phyloP scores from a whole-genome alignment of 1,140 invertebrate species.

The Tribolium castaneum region DNA sequence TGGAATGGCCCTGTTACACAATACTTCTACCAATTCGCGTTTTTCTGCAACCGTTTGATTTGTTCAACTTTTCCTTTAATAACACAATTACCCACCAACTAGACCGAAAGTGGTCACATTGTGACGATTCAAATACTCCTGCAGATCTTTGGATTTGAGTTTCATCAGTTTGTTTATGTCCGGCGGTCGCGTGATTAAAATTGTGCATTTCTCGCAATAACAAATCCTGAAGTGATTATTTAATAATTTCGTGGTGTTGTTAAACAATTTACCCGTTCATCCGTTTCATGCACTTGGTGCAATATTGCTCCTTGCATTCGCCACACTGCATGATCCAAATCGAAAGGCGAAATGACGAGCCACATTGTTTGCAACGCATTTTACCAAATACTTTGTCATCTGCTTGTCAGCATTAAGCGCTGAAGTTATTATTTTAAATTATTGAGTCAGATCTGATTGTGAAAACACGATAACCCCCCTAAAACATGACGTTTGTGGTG shows the following conservation, averaged over 20 bases:
- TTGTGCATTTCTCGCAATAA: conserved; percentile 61
- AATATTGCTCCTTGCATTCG: conserved; percentile 58
- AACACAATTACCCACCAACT: conserved; percentile 53
- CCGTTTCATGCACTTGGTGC: conserved; percentile 58
- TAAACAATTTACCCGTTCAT: conserved; percentile 54
- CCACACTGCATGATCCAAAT: conserved; percentile 60
- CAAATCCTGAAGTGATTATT: conserved; percentile 49
- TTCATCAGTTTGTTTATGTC: conserved; percentile 60
- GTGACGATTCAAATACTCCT: conserved; percentile 61
- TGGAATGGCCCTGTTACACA: conserved; percentile 58
- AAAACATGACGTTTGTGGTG: background rate
- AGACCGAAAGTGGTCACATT: conserved; percentile 61
- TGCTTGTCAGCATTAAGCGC: background rate
- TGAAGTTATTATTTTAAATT: background rate
- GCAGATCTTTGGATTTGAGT: conserved; percentile 62
- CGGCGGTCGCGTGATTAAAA: conserved; percentile 60
- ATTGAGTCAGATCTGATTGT: background rate
- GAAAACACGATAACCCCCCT: background rate
- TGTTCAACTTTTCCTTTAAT: background rate
- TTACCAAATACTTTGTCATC: background rate
- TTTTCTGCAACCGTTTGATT: conserved; percentile 54
- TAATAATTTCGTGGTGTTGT: conserved; percentile 8
- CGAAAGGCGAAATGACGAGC: conserved; percentile 57
- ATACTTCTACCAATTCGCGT: conserved; percentile 60
- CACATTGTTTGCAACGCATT: conserved; percentile 60